These are phyloP conservation scores for Uropetala carovei DNA, from an alignment of 2,888 invertebrate species.

Conservation along the genomic window DNA sequence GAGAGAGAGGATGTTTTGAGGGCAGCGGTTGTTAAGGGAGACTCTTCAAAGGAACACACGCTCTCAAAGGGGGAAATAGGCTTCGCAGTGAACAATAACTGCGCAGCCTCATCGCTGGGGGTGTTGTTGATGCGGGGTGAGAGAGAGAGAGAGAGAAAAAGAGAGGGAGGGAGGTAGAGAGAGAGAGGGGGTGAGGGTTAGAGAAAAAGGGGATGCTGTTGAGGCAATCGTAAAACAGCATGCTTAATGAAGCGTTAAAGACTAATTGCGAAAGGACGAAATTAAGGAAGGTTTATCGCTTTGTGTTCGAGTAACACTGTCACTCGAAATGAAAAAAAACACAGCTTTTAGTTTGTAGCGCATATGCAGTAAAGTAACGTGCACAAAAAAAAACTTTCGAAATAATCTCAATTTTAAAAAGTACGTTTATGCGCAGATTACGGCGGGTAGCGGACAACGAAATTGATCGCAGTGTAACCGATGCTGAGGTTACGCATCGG, in stretches of 20 bases:
- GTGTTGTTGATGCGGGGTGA: neutral
- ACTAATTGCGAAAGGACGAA: neutral
- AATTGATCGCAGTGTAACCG: too few relatives aligned
- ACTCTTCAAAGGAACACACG: neutral
- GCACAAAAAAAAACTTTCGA: too few relatives aligned
- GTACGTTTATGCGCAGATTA: too few relatives aligned
- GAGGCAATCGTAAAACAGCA: neutral
- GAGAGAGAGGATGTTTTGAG: neutral
- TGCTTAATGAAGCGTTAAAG: neutral
- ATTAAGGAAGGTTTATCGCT: neutral
- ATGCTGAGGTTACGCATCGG: too few relatives aligned
- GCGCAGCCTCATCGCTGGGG: neutral
- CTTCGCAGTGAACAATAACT: neutral
- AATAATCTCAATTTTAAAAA: too few relatives aligned
- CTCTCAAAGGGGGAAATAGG: slow-evolving; percentile 2
- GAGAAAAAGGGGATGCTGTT: neutral
- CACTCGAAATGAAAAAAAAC: too few relatives aligned
- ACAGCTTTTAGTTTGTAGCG: too few relatives aligned
- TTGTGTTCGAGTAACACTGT: too few relatives aligned
- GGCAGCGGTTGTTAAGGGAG: slow-evolving; percentile 19
- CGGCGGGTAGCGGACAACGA: too few relatives aligned
- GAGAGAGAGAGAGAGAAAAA: neutral
- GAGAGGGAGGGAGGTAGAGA: too few relatives aligned
- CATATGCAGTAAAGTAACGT: too few relatives aligned
- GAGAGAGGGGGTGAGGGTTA: too few relatives aligned